Evolutionary conservation across 64 coral and sea anemone species (phyloP), one percentile per base, ranked within the genome.

Genomic region (Montipora capricornis): DNA sequence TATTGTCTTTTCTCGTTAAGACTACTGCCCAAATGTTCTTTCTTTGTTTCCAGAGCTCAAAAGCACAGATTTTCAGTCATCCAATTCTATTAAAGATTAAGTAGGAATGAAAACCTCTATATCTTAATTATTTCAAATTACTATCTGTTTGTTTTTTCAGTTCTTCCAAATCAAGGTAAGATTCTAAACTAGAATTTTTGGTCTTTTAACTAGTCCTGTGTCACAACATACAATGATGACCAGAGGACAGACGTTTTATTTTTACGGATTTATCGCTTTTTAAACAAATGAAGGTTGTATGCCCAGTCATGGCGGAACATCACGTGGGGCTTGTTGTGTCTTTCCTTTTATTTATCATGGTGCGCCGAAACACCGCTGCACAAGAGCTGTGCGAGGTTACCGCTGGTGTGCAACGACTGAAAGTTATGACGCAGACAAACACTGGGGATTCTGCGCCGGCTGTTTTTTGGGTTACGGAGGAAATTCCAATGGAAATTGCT

Each of bases 241-340:
- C 4, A 64, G 61, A 7, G 4, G 61, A 7, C 14, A 14, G 61
- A 7, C 9, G 14, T 64, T 64, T 64, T 12, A 14, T 64, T 12
- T 12, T 0, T 4, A 14, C 14, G 8, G 13, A 12, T 64, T 15
- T 64, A 1, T 64, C 61, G 61, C 4, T 64, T 7, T 16, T 64
- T 64, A 64, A 64, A 64, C 61, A 15, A 37, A 64, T 62, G 9
- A 17, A 80, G 92, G 92, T 19, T 93, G 92, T 11, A 88, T 93
- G 92, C 83, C 76, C 2, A 93, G 84, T 3, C 92, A 93, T 61
- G 92, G 87, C n/a, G 92, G 92, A 53, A 93, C 74, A 11, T 93
- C 92, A 37, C 61, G 88, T 13, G 84, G 92, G 2, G 92, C 92
- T 5, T 93, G 92, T 62, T 93, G 92, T 15, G 37, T 47, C 20